These are phyloP conservation scores for Epinotia bilunana DNA, from an alignment of 2,888 invertebrate species.

Conservation along the genomic window DNA sequence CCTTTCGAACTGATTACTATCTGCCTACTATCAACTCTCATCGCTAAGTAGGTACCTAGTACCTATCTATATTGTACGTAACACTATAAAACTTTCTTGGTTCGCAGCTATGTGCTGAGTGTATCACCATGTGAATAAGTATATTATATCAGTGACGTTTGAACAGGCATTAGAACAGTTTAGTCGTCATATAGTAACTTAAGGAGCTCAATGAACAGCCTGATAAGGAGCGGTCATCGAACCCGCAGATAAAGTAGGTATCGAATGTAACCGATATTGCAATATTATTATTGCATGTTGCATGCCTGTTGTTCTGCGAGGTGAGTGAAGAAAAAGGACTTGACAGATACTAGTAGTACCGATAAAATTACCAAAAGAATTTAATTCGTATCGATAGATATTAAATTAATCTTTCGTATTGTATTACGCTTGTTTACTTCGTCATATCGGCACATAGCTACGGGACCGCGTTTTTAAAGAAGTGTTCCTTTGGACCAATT, in stretches of 20 bases:
- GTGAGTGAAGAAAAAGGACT: constrained; percentile 10
- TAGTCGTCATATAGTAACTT: constrained; percentile 56
- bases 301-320: constrained; percentile 9
- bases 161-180: constrained; percentile 52
- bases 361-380: constrained; percentile 13
- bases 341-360: constrained; percentile 2
- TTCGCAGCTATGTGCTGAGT: background rate
- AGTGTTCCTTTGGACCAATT: too few species aligned
- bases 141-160: constrained; percentile 17
- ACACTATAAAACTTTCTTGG: too few species aligned
- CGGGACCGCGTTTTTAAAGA: background rate
- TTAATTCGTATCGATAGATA: background rate
- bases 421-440: background rate
- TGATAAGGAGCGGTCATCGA: constrained; percentile 72
- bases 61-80: too few species aligned
- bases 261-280: constrained; percentile 45
- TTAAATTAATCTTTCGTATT: background rate
- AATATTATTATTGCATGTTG: background rate
- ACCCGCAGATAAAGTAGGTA: constrained; percentile 66
- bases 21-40: too few species aligned
- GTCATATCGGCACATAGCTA: background rate
- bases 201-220: constrained; percentile 68
- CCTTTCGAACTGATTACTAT: too few species aligned
- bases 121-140: background rate
- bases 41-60: too few species aligned